These are phyloP conservation scores for Microchrysa polita DNA, from an alignment of 2,888 invertebrate genomes.

Conservation along the genomic window DNA sequence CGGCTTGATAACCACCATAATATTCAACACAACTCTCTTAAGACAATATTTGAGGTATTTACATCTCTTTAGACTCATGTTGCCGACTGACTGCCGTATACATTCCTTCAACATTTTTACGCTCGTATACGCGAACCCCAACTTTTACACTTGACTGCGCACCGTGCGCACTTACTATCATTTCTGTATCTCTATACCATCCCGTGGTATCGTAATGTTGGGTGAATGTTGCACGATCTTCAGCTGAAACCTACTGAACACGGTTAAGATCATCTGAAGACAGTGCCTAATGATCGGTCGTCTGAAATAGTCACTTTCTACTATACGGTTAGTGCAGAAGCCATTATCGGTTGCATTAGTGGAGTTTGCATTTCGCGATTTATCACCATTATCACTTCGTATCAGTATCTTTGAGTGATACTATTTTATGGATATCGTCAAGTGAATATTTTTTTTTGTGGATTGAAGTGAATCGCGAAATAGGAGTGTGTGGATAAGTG, in stretches of 20 bases:
- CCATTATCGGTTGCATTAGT: background rate
- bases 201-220: background rate
- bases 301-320: conserved; percentile 34
- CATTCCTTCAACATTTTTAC: background rate
- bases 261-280: conserved; percentile 39
- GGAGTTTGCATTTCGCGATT: background rate
- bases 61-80: too few relatives aligned
- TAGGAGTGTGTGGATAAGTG: too few relatives aligned
- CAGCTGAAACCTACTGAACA: conserved; percentile 23
- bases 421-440: too few relatives aligned
- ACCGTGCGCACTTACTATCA: background rate
- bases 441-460: too few relatives aligned
- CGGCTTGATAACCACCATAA: too few relatives aligned
- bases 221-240: conserved; percentile 40
- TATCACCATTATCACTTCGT: background rate
- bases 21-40: too few relatives aligned
- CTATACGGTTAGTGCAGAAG: background rate
- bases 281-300: conserved; percentile 41
- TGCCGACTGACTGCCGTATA: background rate
- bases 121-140: background rate
- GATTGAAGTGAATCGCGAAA: too few relatives aligned
- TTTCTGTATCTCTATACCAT: background rate
- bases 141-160: background rate
- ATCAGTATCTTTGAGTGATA: too few relatives aligned
- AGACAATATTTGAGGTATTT: too few relatives aligned